Conservation (phyloP, 2,797 vertebrate genomes). For the Anniella stebbinsi region DNA sequence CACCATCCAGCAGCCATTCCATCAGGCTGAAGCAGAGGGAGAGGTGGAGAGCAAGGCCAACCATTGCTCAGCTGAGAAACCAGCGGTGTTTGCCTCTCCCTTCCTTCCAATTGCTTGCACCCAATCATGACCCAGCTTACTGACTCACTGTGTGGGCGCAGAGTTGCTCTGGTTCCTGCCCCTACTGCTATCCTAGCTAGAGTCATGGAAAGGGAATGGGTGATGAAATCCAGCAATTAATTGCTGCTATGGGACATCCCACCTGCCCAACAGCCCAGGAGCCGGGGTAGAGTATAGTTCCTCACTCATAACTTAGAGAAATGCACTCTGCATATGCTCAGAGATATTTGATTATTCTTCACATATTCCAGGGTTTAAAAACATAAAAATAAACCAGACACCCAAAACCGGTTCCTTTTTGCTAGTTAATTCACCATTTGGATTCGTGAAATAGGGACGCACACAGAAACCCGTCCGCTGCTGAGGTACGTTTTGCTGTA, state of each 20-base stretch:
- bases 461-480: slow-evolving; percentile 3
- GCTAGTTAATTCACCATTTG: slow-evolving; percentile 15
- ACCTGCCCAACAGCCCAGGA: neutral
- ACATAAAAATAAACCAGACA: too few relatives aligned
- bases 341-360: neutral
- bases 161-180: neutral
- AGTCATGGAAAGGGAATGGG: neutral
- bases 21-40: too few relatives aligned
- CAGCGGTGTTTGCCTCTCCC: too few relatives aligned
- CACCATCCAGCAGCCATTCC: too few relatives aligned
- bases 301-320: neutral
- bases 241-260: neutral
- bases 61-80: too few relatives aligned
- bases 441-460: slow-evolving; percentile 18
- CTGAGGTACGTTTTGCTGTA: neutral
- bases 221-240: neutral
- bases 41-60: too few relatives aligned
- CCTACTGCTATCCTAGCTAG: neutral
- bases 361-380: neutral
- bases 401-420: neutral
- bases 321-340: neutral
- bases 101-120: too few relatives aligned
- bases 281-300: neutral
- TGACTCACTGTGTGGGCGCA: neutral
- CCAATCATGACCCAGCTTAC: too few relatives aligned